Percentiles rank a stretch among this genome's conserved stretches.
These are phyloP conservation scores for Myodes glareolus DNA, from an alignment of 2,113 vertebrate genomes.

Conservation along the genomic window DNA sequence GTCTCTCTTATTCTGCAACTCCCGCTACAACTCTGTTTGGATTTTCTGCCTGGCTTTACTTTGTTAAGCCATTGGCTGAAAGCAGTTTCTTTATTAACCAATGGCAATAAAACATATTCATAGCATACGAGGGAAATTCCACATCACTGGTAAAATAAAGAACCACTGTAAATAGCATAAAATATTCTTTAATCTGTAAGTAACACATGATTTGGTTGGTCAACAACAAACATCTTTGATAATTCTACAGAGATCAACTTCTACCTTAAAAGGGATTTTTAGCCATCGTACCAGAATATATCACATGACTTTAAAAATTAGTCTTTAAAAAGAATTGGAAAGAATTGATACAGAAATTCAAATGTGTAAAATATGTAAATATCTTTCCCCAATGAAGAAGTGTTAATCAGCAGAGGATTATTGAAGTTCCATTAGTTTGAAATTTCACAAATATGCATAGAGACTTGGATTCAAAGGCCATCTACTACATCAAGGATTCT, in stretches of 20 bases:
- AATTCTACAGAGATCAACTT: not conserved
- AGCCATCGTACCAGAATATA: not conserved
- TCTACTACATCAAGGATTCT: not conserved
- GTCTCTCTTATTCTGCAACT: no score
- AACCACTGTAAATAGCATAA: not conserved
- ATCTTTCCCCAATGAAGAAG: constrained; percentile 28
- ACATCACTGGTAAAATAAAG: not conserved
- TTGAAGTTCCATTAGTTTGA: constrained; percentile 17
- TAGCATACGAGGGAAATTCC: no score
- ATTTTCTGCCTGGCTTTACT: no score
- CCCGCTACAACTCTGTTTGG: no score
- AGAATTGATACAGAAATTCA: constrained; percentile 11
- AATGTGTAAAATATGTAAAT: not conserved
- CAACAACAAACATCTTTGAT: not conserved
- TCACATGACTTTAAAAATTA: not conserved
- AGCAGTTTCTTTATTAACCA: no score
- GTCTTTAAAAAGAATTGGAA: not conserved
- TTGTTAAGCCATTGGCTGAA: no score
- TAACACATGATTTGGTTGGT: not conserved
- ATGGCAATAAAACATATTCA: no score
- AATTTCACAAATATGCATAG: constrained; percentile 10
- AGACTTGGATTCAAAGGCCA: not conserved
- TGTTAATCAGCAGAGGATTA: not conserved
- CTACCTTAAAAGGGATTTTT: not conserved
- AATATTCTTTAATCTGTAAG: not conserved